Conservation (phyloP, 2,113 vertebrate species). For the Catharus bicknelli region DNA sequence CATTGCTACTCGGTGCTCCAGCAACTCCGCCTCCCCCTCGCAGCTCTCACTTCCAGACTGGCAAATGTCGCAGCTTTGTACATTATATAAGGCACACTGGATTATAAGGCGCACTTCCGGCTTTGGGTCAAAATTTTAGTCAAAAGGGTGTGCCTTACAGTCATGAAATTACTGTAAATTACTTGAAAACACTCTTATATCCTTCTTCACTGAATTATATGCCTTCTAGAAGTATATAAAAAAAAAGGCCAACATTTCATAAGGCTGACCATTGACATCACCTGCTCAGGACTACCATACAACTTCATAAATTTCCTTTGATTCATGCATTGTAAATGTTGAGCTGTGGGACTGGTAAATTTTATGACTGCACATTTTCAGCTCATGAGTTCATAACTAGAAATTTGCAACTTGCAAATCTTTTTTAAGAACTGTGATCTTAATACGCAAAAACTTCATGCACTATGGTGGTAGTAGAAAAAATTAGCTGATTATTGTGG, state of each 20-base stretch:
- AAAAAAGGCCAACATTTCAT: neutral
- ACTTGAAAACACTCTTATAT: neutral
- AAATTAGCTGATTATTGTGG: neutral
- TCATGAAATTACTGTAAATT: neutral
- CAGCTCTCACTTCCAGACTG: too few species aligned
- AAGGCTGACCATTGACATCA: neutral
- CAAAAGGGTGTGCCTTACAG: too few species aligned
- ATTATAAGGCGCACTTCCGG: too few species aligned
- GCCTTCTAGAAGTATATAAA: neutral
- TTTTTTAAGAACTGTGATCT: slow-evolving; percentile 29
- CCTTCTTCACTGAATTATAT: neutral
- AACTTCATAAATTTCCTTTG: neutral
- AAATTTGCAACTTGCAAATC: slow-evolving; percentile 32
- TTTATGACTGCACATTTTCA: slow-evolving; percentile 33
- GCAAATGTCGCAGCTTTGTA: too few species aligned
- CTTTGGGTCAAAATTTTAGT: too few species aligned
- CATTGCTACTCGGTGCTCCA: too few species aligned
- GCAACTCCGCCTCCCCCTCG: too few species aligned
- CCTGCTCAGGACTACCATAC: neutral
- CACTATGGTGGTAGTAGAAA: neutral
- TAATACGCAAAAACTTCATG: neutral
- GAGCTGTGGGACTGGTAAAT: slow-evolving; percentile 2
- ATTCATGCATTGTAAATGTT: slow-evolving; percentile 10
- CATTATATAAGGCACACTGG: too few species aligned
- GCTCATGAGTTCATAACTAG: slow-evolving; percentile 48